Base-by-base conservation (phyloP, 2,888 invertebrate species). In the Pemphredon lugubris region DNA sequence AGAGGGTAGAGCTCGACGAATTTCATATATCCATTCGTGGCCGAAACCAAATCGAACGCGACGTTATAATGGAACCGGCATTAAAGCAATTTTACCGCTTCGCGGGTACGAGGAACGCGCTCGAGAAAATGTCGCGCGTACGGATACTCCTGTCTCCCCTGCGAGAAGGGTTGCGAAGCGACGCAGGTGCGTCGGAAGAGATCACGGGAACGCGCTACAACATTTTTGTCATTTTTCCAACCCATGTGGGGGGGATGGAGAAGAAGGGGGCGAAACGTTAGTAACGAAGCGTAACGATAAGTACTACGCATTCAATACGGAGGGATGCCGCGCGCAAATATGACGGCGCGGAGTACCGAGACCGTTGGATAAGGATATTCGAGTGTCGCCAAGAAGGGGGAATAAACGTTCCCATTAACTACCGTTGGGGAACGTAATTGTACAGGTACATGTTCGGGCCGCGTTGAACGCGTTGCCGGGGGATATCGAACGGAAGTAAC, bases 31-130 rank as follows among this genome's bases (percentile, higher is more conserved):
- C 75, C 48, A n/a, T n/a, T n/a, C n/a, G n/a, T 20, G 50, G 59
- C 65, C 75, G 77, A 70, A 81, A 81, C 80, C 77, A 84, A 86
- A 87, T 87, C 85, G 87, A 85, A 87, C 85, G 85, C 85, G 86
- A 87, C 85, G 77, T 87, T 84, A 86, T 86, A 86, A 86, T 85
- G 86, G 86, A 85, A 80, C 77, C 75, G 73, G 83, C 84, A 86
- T 85, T 86, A 86, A n/a, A n/a, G 86, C 82, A 86, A 86, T 84
- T 85, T 84, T 82, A 82, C 75, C 61, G 65, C 66, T 51, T 57
- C 69, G 53, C 73, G 68, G 77, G 75, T 68, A 76, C 78, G 64
- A 70, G 70, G 73, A 83, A 79, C 81, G 80, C 55, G 77, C 71
- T 65, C 54, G 69, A 68, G 81, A 80, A 81, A 85, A 77, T 76